A percentile compares a stretch with the other conserved stretches of the same genome.
These are phyloP conservation scores for Resseliella maxima DNA, from an alignment of 2,888 invertebrate genomes.

Conservation along the genomic window DNA sequence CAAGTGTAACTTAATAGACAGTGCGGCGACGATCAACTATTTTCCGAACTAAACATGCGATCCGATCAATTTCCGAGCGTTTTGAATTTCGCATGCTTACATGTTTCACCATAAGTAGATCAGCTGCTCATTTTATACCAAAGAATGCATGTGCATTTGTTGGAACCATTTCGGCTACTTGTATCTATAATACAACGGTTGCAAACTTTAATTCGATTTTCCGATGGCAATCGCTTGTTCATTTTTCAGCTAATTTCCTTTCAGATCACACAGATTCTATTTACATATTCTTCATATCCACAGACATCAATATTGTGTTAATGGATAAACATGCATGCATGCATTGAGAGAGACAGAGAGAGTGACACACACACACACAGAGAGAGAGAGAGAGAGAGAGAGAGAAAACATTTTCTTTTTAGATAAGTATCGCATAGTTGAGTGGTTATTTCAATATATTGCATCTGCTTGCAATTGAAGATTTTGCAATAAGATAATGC, in stretches of 20 bases:
- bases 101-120: slow-evolving; percentile 14
- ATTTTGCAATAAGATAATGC: neutral
- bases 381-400: no score
- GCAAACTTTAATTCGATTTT: slow-evolving; percentile 18
- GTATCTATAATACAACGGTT: neutral
- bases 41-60: slow-evolving; percentile 23
- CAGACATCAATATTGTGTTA: slow-evolving; percentile 8
- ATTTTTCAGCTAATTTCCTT: slow-evolving; percentile 54
- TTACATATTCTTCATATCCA: slow-evolving; percentile 27
- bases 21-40: slow-evolving; percentile 42
- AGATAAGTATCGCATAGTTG: neutral
- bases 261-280: neutral
- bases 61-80: slow-evolving; percentile 33
- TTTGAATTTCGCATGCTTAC: slow-evolving; percentile 25
- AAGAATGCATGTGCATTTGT: neutral
- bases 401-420: no score
- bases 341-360: neutral
- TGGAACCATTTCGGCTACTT: neutral
- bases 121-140: neutral
- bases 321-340: slow-evolving; percentile 11
- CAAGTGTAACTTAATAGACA: slow-evolving; percentile 54
- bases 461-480: neutral
- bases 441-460: neutral
- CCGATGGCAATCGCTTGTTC: slow-evolving; percentile 32
- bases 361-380: no score